Evolutionary conservation across 2,797 vertebrate genomes (phyloP), one percentile per base, ranked within the genome.

Genomic region (Sebastolobus altivelis): DNA sequence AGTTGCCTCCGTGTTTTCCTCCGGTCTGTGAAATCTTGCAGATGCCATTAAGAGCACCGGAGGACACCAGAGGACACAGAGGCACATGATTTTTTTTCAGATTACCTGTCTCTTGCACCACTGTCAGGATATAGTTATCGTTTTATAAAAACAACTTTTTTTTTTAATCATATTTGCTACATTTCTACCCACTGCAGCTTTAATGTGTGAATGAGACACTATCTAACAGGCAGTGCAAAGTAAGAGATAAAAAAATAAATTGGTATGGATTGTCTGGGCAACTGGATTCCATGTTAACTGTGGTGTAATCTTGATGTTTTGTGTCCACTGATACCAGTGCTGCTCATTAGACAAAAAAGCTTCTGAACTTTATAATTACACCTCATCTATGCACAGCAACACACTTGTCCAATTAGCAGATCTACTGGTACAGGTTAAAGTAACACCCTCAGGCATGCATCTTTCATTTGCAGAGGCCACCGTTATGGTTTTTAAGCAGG

Each of bases 401-500:
- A 22, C n/a, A 58, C 65, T 62, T 77, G 77, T 76, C 56, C 60
- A 84, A 79, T 88, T 83, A 90, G 54, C 18, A 52, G 33, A 75
- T 60, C 52, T 12, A 37, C 65, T 22, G 18, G 22, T 49, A 8
- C 31, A 43, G 62, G 55, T 72, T 75, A 37, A 63, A 72, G 67
- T 35, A 25, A 75, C 29, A 52, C 62, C 79, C 54, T 3, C 16
- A 72, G 80, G 66, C 72, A 12, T 54, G 56, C 20, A 33, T 13
- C 60, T 58, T 68, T 81, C 74, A 77, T 83, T 63, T 63, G 74
- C 81, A 73, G 60, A 67, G 79, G 72, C 69, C 78, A 81, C 18
- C 14, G 29, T 54, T 79, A 31, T 74, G 79, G 74, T 76, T 80
- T 79, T 80, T 62, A 78, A 83, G 69, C 75, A 38, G 67, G 70